A percentile compares a stretch with the other conserved stretches of the same genome.
phyloP scores from a whole-genome alignment of 2,888 invertebrate genomes.

The Blastobasis adustella region DNA sequence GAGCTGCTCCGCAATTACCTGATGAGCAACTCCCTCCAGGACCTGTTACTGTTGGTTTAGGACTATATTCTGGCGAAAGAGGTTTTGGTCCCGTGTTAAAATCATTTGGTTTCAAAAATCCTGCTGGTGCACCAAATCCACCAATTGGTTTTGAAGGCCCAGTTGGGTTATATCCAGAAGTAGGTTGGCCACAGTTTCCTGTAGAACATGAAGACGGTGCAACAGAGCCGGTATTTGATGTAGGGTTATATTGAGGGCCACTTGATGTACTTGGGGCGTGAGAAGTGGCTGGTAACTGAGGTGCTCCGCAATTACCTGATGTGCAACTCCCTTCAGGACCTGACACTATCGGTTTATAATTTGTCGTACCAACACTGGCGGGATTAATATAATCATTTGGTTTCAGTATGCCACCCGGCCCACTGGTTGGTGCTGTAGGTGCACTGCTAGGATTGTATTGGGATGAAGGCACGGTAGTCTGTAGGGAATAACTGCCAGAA shows the following conservation, averaged over 20 bases:
- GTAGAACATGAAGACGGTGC: conserved; percentile 4
- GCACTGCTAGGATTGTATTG: not conserved
- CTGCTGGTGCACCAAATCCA: conserved; percentile 40
- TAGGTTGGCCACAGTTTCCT: conserved; percentile 9
- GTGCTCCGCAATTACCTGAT: too few relatives aligned
- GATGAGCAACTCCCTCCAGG: conserved; percentile 2
- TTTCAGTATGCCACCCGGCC: conserved; percentile 13
- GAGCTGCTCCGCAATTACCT: conserved; percentile 8
- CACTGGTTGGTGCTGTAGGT: conserved; percentile 7
- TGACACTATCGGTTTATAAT: not conserved
- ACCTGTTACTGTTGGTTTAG: conserved; percentile 7
- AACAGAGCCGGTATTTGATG: not conserved
- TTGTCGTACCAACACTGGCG: not conserved
- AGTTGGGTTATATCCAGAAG: conserved; percentile 1
- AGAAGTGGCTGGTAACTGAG: not conserved
- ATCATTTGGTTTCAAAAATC: conserved; percentile 43
- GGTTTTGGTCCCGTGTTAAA: conserved; percentile 8
- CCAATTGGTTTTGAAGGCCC: conserved; percentile 18
- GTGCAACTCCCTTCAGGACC: not conserved
- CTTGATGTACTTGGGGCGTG: not conserved
- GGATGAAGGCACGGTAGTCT: not conserved
- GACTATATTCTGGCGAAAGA: conserved; percentile 7
- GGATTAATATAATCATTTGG: conserved; percentile 14
- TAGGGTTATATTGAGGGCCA: conserved; percentile 2
- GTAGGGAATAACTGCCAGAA: conserved; percentile 3